phyloP scores from a whole-genome alignment of 2,113 vertebrate species.

The Hyperopisus bebe region DNA sequence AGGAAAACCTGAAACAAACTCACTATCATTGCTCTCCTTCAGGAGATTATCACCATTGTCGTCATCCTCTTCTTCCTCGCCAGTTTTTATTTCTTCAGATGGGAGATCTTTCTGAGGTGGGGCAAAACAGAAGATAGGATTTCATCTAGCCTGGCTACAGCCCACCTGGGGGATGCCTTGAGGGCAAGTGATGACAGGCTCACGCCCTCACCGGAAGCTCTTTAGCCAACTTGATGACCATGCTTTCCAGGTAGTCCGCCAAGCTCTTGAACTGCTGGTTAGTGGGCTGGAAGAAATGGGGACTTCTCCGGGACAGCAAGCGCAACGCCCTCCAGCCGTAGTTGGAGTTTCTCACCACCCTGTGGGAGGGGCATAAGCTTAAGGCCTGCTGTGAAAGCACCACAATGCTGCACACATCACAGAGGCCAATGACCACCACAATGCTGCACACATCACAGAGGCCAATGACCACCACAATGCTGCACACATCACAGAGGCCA shows the following conservation, averaged over 20 bases:
- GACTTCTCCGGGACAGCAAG: slow-evolving; percentile 87
- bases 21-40: slow-evolving; percentile 96
- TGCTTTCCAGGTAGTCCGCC: slow-evolving; percentile 93
- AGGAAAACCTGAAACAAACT: slow-evolving; percentile 53
- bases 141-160: not conserved
- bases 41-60: slow-evolving; percentile 96
- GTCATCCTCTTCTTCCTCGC: slow-evolving; percentile 93
- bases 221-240: slow-evolving; percentile 98
- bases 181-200: not conserved
- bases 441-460: too few species aligned
- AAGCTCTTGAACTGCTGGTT: slow-evolving; percentile 97
- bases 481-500: too few species aligned
- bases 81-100: slow-evolving; percentile 98
- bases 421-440: not conserved
- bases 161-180: not conserved
- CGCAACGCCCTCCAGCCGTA: slow-evolving; percentile 94
- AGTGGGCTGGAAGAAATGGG: slow-evolving; percentile 97
- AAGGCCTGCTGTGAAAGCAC: not conserved
- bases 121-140: not conserved
- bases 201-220: slow-evolving; percentile 83
- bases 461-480: too few species aligned
- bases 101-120: slow-evolving; percentile 74
- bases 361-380: slow-evolving; percentile 35
- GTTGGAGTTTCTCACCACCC: slow-evolving; percentile 92
- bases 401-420: not conserved